Base-by-base conservation (phyloP, 37 sponge, comb jelly and placozoan species). In the Oopsacas minuta region DNA sequence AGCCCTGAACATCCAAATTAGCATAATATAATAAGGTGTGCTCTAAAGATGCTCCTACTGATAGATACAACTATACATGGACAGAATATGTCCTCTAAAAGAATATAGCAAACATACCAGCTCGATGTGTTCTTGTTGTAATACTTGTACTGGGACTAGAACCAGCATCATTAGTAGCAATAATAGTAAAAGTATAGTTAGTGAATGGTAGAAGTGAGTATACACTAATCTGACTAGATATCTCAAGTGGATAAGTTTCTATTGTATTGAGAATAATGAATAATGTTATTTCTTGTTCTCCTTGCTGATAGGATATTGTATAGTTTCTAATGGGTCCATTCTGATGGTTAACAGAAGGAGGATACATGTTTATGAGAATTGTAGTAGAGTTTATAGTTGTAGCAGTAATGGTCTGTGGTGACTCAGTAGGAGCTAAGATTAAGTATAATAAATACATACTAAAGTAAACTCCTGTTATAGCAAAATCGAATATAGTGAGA, bases 241-340 rank as follows among this genome's bases (percentile, higher is more conserved):
- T n/a, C 28, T 7, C 30, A 61, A 61, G 75, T 61, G 75, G 75
- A 61, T 61, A 61, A 10, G 49, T 15, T 42, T 42, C 49, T 42
- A 15, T 15, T 17, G 49, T 17, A 42, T 15, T 42, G 15, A 42
- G 12, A 42, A 17, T 8, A 42, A 42, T 42, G 8, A 42, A 15
- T 42, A 42, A 17, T 15, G 49, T 17, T n/a, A n/a, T n/a, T n/a
- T n/a, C n/a, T n/a, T n/a, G n/a, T n/a, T n/a, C n/a, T n/a, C n/a
- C n/a, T n/a, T 42, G 49, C 49, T 25, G 75, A 61, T n/a, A 61
- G 75, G 75, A 61, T 10, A 61, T 10, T n/a, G 75, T 61, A 61
- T 61, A 61, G 75, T n/a, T 61, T 12, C 75, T 61, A 12, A 61
- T 61, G 28, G 75, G 75, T n/a, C 75, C 75, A n/a, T 61, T 61